These are phyloP conservation scores for Ptychodera flava DNA, from an alignment of 35 echinoderm and acorn worm genomes.

Conservation along the genomic window DNA sequence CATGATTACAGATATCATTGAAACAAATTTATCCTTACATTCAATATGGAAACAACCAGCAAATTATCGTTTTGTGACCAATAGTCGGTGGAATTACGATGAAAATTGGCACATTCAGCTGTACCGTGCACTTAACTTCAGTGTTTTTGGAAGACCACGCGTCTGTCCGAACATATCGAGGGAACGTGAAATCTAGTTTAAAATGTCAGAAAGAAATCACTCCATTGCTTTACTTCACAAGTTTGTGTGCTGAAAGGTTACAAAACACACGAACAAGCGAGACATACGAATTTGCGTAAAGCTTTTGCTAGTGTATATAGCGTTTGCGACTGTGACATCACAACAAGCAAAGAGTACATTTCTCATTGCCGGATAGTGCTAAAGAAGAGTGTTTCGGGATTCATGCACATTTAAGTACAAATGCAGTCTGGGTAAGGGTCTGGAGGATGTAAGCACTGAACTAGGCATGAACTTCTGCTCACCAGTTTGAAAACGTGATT, in stretches of 20 bases:
- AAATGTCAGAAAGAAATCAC: too few relatives aligned
- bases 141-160: background rate
- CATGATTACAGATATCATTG: background rate
- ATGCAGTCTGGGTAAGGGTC: background rate
- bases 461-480: background rate
- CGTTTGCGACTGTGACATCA: background rate
- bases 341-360: background rate
- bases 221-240: too few relatives aligned
- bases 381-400: too few relatives aligned
- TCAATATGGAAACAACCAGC: background rate
- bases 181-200: too few relatives aligned
- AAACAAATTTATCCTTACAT: background rate
- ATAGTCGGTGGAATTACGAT: too few relatives aligned
- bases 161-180: too few relatives aligned
- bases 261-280: too few relatives aligned
- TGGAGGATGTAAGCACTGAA: background rate
- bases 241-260: too few relatives aligned
- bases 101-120: background rate
- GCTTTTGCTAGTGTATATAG: background rate
- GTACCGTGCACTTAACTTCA: background rate
- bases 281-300: too few relatives aligned
- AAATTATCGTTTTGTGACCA: background rate
- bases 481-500: constrained; percentile 18
- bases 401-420: too few relatives aligned
- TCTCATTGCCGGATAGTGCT: background rate